phyloP scores from a whole-genome alignment of 2,797 vertebrate genomes.

The Echeneis naucrates region DNA sequence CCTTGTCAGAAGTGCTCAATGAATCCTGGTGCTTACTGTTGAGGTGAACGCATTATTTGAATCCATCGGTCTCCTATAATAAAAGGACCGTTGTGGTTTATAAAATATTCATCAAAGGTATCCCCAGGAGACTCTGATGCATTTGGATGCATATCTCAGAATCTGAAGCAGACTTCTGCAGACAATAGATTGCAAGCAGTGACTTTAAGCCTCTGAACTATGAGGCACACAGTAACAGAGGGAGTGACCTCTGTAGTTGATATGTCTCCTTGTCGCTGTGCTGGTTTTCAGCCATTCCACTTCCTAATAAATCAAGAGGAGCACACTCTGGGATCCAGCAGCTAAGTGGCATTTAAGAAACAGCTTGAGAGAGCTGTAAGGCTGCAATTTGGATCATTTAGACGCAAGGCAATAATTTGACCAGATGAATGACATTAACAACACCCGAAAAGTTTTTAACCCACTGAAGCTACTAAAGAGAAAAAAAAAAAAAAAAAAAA shows the following conservation, averaged over 20 bases:
- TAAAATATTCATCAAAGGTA: constrained; percentile 84
- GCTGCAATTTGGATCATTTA: constrained; percentile 79
- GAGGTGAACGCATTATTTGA: constrained; percentile 76
- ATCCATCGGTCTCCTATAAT: constrained; percentile 78
- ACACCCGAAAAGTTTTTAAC: constrained; percentile 72
- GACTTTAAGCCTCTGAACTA: constrained; percentile 60
- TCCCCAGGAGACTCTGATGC: constrained; percentile 66
- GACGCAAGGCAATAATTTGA: constrained; percentile 78
- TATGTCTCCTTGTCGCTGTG: constrained; percentile 74
- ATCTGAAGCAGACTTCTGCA: constrained; percentile 70
- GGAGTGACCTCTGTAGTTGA: constrained; percentile 74
- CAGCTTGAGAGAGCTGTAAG: constrained; percentile 77
- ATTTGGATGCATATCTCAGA: constrained; percentile 75
- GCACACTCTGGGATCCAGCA: constrained; percentile 72
- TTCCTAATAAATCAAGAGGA: constrained; percentile 80
- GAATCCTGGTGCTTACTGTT: constrained; percentile 80
- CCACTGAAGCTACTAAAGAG: constrained; percentile 44
- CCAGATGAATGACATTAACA: constrained; percentile 77
- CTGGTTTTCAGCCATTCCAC: constrained; percentile 73
- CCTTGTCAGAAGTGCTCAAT: constrained; percentile 72
- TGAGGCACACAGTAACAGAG: constrained; percentile 61
- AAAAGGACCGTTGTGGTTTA: constrained; percentile 74
- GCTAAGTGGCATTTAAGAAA: constrained; percentile 85
- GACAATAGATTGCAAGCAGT: constrained; percentile 68
- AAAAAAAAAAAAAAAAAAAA: constrained; percentile 38